These are phyloP conservation scores for Rhingia campestris DNA, from an alignment of 2,888 invertebrate genomes.

Conservation along the genomic window DNA sequence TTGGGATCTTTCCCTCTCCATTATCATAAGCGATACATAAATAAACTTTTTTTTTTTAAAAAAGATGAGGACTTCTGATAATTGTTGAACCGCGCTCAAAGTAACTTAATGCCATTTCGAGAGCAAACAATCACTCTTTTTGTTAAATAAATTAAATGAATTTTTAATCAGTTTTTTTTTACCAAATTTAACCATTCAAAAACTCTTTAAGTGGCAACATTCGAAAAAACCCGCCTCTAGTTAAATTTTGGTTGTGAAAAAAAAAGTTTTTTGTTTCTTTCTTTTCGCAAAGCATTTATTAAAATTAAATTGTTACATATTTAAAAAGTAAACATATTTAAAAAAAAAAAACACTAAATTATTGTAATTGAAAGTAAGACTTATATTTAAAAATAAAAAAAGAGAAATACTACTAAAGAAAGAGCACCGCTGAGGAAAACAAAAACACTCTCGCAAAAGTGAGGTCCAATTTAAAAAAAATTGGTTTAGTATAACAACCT, in stretches of 20 bases:
- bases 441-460: neutral
- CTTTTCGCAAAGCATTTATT: conserved; percentile 53
- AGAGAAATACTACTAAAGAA: conserved; percentile 32
- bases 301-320: conserved; percentile 26
- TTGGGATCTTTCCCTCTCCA: conserved; percentile 3
- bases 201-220: too few species aligned
- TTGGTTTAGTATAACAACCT: neutral
- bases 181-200: too few species aligned
- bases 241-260: conserved; percentile 7
- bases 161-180: neutral
- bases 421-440: neutral
- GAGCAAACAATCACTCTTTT: too few species aligned
- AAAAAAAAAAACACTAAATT: conserved; percentile 75
- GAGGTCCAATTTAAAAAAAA: neutral
- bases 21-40: conserved; percentile 11
- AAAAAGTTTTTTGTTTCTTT: neutral
- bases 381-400: conserved; percentile 78
- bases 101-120: conserved; percentile 20
- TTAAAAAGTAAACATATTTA: conserved; percentile 32
- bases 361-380: conserved; percentile 81
- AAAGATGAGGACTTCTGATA: conserved; percentile 66
- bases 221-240: too few species aligned
- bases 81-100: conserved; percentile 56
- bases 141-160: too few species aligned
- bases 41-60: neutral